A percentile compares a stretch with the other conserved stretches of the same genome.
Evolutionary conservation across 92 coral and sea anemone species (phyloP).

Genomic region (Zoanthus sansibaricus): DNA sequence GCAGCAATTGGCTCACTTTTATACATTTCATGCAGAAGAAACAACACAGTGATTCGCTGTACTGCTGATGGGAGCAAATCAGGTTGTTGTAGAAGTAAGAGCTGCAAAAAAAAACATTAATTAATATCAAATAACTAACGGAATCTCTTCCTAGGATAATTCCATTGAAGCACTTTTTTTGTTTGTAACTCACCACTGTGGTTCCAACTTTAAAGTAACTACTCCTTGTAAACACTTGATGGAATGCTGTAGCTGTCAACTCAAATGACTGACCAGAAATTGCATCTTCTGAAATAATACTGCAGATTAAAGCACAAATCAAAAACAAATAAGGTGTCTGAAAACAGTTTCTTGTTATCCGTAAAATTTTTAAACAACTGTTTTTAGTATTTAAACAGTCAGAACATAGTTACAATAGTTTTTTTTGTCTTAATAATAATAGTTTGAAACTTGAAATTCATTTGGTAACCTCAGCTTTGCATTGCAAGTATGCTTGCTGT

Average conservation of each 20-base stretch:
- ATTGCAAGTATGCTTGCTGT: no score
- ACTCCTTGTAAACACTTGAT: conserved; percentile 28
- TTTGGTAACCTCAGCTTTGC: no score
- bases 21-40: conserved; percentile 95
- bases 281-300: conserved; percentile 25
- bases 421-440: no score
- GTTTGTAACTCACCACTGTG: conserved; percentile 7
- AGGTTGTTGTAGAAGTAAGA: conserved; percentile 89
- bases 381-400: no score
- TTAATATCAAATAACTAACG: neutral
- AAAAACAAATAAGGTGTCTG: no score
- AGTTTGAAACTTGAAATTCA: no score
- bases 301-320: neutral
- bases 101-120: conserved; percentile 44
- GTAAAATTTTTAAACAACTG: no score
- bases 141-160: neutral
- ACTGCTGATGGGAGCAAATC: conserved; percentile 84
- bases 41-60: conserved; percentile 81
- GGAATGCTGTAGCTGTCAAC: conserved; percentile 1
- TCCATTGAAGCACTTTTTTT: neutral
- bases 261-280: conserved; percentile 8
- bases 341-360: no score
- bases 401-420: no score
- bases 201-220: conserved; percentile 32
- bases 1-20: conserved; percentile 82